Conservation (phyloP, 2,888 invertebrate species). For the Apeira syringaria region DNA sequence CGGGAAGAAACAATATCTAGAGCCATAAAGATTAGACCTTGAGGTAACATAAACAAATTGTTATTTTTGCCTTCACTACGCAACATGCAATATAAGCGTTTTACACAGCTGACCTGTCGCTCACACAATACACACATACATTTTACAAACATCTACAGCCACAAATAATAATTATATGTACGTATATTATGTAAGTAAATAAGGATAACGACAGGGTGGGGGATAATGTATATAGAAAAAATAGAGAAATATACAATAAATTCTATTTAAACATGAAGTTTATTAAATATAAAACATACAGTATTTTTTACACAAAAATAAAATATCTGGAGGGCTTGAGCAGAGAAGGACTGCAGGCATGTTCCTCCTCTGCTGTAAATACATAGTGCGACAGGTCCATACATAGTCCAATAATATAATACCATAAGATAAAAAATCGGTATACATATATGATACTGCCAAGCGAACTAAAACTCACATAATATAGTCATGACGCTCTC, state of each 20-base stretch:
- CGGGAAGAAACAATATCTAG: constrained; percentile 60
- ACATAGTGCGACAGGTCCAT: constrained; percentile 78
- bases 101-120: constrained; percentile 68
- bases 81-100: constrained; percentile 77
- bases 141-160: constrained; percentile 70
- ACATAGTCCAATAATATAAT: constrained; percentile 80
- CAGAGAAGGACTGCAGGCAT: constrained; percentile 37
- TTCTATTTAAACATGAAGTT: constrained; percentile 83
- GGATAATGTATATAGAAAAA: constrained; percentile 69
- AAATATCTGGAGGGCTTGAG: constrained; percentile 76
- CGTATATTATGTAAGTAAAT: constrained; percentile 70
- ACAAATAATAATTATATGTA: constrained; percentile 72
- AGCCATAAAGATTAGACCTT: constrained; percentile 51
- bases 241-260: constrained; percentile 82
- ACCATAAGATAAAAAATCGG: constrained; percentile 74
- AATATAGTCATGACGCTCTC: constrained; percentile 80
- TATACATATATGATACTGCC: constrained; percentile 81
- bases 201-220: constrained; percentile 66
- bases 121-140: constrained; percentile 54
- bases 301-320: constrained; percentile 81
- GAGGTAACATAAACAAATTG: constrained; percentile 78
- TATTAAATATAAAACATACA: constrained; percentile 83
- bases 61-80: constrained; percentile 69
- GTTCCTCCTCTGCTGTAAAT: constrained; percentile 42
- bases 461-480: constrained; percentile 79